phyloP scores from a whole-genome alignment of 2,113 vertebrate genomes.

The Pelusios castaneus region DNA sequence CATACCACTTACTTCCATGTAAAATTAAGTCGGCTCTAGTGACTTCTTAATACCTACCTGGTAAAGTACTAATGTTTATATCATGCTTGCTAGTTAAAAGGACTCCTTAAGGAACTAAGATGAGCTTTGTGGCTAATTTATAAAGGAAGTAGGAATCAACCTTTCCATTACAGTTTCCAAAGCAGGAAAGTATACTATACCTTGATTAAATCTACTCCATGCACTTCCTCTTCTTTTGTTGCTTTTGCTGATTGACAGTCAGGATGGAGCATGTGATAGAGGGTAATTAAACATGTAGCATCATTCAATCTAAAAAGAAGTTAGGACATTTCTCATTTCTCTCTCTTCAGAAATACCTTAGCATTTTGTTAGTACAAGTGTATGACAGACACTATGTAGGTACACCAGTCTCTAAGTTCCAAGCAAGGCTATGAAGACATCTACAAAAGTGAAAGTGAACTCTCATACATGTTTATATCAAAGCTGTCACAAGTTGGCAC shows the following conservation, averaged over 20 bases:
- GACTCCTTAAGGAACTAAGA: not conserved
- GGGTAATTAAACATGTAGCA: constrained; percentile 82
- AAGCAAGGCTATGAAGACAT: not conserved
- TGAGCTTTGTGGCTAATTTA: not conserved
- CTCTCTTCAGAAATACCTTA: not conserved
- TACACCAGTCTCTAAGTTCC: not conserved
- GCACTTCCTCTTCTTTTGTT: constrained; percentile 77
- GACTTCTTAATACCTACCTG: not conserved
- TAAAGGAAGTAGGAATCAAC: not conserved
- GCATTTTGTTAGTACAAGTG: not conserved
- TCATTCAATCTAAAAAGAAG: constrained; percentile 83
- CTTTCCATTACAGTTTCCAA: not conserved
- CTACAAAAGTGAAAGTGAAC: not conserved
- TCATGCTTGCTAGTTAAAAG: not conserved
- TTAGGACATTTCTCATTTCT: not conserved
- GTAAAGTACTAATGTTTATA: not conserved
- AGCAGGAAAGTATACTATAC: constrained; percentile 68
- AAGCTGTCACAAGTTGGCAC: not conserved
- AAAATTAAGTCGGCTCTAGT: not conserved
- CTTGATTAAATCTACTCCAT: constrained; percentile 88
- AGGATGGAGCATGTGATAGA: constrained; percentile 91
- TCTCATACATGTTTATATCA: not conserved
- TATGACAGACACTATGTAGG: not conserved
- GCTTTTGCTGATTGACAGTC: constrained; percentile 87
- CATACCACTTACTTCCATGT: not conserved